phyloP scores from a whole-genome alignment of 2,113 vertebrate genomes.

The Ovis canadensis region DNA sequence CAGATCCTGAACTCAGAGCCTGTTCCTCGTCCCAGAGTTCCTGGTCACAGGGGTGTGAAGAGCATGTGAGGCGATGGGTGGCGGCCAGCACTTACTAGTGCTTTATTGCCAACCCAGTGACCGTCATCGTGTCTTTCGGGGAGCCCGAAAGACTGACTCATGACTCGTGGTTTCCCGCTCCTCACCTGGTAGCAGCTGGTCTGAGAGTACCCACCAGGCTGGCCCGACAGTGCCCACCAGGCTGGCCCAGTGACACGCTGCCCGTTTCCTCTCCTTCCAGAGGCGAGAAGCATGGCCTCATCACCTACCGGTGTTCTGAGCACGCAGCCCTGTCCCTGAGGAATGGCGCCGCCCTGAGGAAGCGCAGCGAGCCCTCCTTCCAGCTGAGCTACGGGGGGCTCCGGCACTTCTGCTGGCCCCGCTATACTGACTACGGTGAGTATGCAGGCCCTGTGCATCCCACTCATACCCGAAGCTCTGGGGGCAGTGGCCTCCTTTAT shows the following conservation, averaged over 20 bases:
- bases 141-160: fast-evolving
- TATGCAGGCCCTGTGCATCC: not conserved
- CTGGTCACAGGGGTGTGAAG: not conserved
- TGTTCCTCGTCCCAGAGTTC: not conserved
- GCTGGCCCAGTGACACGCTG: not conserved
- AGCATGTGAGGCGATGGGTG: fast-evolving
- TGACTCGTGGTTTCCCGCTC: not conserved
- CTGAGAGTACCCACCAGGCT: not conserved
- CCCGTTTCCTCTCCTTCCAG: constrained; percentile 63
- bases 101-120: fast-evolving
- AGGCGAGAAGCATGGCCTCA: constrained; percentile 92
- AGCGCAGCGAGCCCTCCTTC: constrained; percentile 85
- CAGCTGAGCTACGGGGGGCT: constrained; percentile 84
- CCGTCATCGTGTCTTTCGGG: fast-evolving
- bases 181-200: not conserved
- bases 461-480: not conserved
- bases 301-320: constrained; percentile 89
- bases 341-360: constrained; percentile 80
- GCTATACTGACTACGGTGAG: constrained; percentile 93
- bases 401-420: constrained; percentile 89
- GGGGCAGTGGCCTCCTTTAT: not conserved
- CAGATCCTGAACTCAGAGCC: not conserved
- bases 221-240: not conserved
- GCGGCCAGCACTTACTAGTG: fast-evolving
- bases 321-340: constrained; percentile 83